These are phyloP conservation scores for Spea multiplicata DNA, from an alignment of 2,113 vertebrate genomes.

Conservation along the genomic window DNA sequence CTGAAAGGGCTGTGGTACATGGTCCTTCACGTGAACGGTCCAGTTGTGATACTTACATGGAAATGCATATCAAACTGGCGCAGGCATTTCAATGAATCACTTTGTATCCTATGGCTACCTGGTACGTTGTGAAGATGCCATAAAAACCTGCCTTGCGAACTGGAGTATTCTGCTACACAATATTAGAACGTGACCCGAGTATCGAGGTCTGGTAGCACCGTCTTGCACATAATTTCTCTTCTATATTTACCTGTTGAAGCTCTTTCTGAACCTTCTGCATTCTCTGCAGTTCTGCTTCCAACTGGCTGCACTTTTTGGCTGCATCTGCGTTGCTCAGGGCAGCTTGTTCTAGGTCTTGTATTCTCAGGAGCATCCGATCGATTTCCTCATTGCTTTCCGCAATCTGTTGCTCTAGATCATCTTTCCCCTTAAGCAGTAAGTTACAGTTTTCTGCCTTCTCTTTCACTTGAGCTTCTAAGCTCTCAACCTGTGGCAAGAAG, in stretches of 20 bases:
- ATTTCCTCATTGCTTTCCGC: conserved; percentile 79
- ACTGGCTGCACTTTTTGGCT: conserved; percentile 54
- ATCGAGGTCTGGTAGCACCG: no score
- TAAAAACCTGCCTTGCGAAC: no score
- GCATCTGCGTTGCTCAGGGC: conserved; percentile 52
- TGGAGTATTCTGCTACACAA: no score
- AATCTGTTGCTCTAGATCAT: conserved; percentile 73
- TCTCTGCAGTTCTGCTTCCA: conserved; percentile 81
- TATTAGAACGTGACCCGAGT: no score
- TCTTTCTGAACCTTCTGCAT: conserved; percentile 71
- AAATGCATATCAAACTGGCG: no score
- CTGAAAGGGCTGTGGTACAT: no score
- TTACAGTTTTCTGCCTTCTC: conserved; percentile 79
- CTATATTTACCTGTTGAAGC: conserved; percentile 68
- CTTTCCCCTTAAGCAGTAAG: conserved; percentile 72
- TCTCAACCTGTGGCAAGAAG: conserved; percentile 75
- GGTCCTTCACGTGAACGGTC: no score
- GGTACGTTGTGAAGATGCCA: no score
- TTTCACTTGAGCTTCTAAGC: conserved; percentile 78
- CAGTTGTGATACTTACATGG: no score
- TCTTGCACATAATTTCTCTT: conserved; percentile 54
- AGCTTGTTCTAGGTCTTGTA: conserved; percentile 74
- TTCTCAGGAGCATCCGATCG: conserved; percentile 69
- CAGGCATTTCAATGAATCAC: no score
- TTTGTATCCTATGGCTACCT: no score